A percentile compares a stretch with the other conserved stretches of the same genome.
phyloP scores from a whole-genome alignment of 2,797 vertebrate species.

The Sebastiscus albofasciatus region DNA sequence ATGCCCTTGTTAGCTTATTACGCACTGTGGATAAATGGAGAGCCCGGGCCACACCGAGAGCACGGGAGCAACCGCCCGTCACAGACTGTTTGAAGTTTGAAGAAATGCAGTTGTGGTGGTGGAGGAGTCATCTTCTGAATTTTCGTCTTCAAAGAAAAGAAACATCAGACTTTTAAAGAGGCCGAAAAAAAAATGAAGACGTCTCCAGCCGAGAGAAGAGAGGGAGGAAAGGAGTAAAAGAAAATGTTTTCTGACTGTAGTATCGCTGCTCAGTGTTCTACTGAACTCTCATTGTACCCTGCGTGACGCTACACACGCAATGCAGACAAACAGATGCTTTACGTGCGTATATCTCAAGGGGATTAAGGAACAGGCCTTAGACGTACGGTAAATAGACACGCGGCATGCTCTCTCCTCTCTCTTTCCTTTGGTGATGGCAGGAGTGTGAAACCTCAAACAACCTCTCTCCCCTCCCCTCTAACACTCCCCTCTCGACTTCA shows the following conservation, averaged over 20 bases:
- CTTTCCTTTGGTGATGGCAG: constrained; percentile 40
- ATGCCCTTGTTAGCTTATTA: constrained; percentile 70
- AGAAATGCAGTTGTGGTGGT: constrained; percentile 14
- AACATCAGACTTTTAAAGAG: constrained; percentile 25
- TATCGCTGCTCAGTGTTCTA: not conserved
- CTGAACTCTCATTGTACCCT: constrained; percentile 59
- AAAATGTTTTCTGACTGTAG: constrained; percentile 23
- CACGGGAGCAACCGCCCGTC: not conserved
- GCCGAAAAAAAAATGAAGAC: constrained; percentile 32
- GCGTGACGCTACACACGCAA: constrained; percentile 2
- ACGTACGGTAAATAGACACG: constrained; percentile 26
- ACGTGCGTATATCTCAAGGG: constrained; percentile 16
- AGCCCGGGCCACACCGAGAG: constrained; percentile 30
- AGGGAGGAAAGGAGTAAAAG: constrained; percentile 18
- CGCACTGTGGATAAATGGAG: constrained; percentile 39
- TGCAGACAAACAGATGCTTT: constrained; percentile 24
- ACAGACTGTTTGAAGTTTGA: constrained; percentile 55
- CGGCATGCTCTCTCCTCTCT: not conserved
- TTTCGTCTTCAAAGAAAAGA: constrained; percentile 35
- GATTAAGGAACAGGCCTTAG: constrained; percentile 13
- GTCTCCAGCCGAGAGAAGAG: constrained; percentile 7
- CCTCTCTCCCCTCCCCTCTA: constrained; percentile 11
- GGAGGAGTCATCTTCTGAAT: not conserved
- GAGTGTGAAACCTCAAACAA: constrained; percentile 53
- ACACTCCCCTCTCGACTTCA: constrained; percentile 1